phyloP scores from a whole-genome alignment of 2,797 vertebrate genomes.

The Prunella strophiata region DNA sequence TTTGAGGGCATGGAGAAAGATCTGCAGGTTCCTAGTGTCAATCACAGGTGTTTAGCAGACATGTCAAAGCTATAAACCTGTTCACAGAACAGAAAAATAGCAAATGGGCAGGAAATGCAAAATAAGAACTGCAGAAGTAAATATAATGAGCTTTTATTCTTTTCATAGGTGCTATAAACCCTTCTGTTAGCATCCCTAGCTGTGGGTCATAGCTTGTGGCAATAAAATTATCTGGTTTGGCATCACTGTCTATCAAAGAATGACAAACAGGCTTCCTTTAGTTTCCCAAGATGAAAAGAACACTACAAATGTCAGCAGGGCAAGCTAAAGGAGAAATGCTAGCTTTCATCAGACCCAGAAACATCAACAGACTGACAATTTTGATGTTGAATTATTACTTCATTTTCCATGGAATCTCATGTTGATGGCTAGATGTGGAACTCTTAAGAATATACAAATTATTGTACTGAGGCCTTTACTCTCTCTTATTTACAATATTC shows the following conservation, averaged over 20 bases:
- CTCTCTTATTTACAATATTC: neutral
- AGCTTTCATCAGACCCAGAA: neutral
- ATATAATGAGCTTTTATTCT: neutral
- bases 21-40: neutral
- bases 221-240: neutral
- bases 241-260: neutral
- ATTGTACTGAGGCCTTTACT: neutral
- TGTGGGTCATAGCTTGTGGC: neutral
- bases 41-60: neutral
- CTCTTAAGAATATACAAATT: neutral
- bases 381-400: neutral
- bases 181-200: neutral
- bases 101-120: neutral
- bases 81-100: neutral
- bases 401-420: neutral
- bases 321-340: neutral
- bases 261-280: neutral
- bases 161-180: neutral
- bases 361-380: neutral
- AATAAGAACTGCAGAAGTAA: neutral
- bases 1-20: neutral
- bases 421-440: neutral
- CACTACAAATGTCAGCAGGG: neutral
- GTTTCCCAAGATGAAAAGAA: neutral
- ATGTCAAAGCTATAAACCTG: neutral